Conservation (phyloP, 2,113 vertebrate genomes). For the Labeo rohita region DNA sequence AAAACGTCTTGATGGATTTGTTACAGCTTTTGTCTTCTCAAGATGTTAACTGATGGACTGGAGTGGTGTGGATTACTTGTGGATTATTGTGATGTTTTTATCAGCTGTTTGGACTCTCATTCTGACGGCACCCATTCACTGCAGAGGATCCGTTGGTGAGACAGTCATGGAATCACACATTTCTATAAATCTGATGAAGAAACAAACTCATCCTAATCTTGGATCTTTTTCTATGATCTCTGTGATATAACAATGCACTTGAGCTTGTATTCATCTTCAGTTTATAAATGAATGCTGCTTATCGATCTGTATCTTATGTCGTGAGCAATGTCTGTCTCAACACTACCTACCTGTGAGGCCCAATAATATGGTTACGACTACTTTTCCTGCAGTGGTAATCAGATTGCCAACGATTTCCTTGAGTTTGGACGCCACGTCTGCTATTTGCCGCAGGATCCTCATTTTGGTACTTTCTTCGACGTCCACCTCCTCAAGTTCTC, state of each 20-base stretch:
- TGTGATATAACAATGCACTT: background rate
- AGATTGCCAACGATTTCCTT: constrained; percentile 87
- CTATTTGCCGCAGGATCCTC: constrained; percentile 82
- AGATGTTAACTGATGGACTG: too few species aligned
- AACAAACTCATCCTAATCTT: background rate
- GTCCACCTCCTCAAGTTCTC: constrained; percentile 71
- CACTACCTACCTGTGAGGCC: constrained; percentile 83
- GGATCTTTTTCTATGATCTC: background rate
- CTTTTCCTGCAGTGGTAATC: constrained; percentile 88
- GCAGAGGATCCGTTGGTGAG: background rate
- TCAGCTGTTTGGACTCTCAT: too few species aligned
- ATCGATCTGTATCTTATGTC: background rate
- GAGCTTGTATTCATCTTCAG: constrained; percentile 3
- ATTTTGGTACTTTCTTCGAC: constrained; percentile 78
- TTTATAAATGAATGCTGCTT: background rate
- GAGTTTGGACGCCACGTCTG: constrained; percentile 79
- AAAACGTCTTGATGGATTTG: too few species aligned
- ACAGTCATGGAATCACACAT: background rate
- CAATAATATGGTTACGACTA: constrained; percentile 88
- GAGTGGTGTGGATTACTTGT: too few species aligned
- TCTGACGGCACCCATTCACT: too few species aligned
- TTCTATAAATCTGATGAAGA: background rate
- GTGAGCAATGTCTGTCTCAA: constrained; percentile 20
- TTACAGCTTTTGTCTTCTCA: too few species aligned
- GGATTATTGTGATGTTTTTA: too few species aligned